Evolutionary conservation across 2,797 vertebrate genomes (phyloP).

Genomic region (Oreochromis grahami): DNA sequence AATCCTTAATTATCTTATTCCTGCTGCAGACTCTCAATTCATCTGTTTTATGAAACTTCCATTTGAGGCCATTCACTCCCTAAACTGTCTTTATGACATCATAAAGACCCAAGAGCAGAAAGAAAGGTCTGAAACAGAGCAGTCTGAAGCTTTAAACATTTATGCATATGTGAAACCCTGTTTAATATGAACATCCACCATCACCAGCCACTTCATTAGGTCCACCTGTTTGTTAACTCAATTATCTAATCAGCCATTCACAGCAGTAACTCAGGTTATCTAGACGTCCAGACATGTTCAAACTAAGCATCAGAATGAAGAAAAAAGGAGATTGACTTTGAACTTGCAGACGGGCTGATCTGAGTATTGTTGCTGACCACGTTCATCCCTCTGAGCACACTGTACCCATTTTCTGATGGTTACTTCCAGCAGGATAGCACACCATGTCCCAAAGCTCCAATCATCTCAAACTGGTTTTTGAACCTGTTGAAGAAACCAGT

Average conservation of each 20-base stretch:
- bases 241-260: neutral
- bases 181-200: neutral
- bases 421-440: neutral
- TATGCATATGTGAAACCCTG: neutral
- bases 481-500: neutral
- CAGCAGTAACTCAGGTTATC: accelerated
- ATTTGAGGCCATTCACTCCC: neutral
- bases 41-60: neutral
- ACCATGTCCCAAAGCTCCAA: neutral
- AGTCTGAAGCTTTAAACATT: neutral
- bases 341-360: neutral
- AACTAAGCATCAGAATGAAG: neutral
- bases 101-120: neutral
- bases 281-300: neutral
- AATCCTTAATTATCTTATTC: neutral
- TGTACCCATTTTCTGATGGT: neutral
- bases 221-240: neutral
- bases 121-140: neutral
- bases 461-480: neutral
- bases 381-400: neutral
- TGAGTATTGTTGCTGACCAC: neutral
- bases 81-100: neutral
- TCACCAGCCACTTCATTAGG: neutral
- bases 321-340: neutral
- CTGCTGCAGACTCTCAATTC: neutral